Evolutionary conservation across 2,797 vertebrate species (phyloP).

Genomic region (Pseudochaenichthys georgianus): DNA sequence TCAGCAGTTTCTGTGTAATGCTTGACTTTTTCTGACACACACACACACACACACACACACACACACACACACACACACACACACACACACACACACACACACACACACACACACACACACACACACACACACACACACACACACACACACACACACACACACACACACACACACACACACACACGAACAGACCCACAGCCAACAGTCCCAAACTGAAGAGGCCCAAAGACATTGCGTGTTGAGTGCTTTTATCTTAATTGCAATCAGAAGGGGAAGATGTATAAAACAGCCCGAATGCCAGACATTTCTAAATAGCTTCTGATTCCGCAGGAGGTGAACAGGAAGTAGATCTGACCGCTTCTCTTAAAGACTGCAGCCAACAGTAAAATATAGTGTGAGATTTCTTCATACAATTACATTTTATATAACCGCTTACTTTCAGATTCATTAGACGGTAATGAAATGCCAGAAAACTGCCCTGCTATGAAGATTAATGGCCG

Average conservation of each 20-base stretch:
- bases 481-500: background rate
- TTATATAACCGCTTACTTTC: constrained; percentile 1
- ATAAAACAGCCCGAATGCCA: constrained; percentile 53
- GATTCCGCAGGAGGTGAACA: constrained; percentile 24
- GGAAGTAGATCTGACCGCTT: constrained; percentile 41
- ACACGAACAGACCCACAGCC: constrained; percentile 36
- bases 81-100: background rate
- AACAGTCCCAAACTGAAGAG: constrained; percentile 49
- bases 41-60: background rate
- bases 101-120: constrained; percentile 17
- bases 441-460: background rate
- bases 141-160: no score
- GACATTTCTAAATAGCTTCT: constrained; percentile 56
- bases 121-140: no score
- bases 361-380: constrained; percentile 22
- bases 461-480: background rate
- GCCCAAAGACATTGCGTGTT: constrained; percentile 54
- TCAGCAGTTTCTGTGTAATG: constrained; percentile 61
- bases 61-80: constrained; percentile 17
- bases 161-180: background rate
- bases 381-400: constrained; percentile 12
- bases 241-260: constrained; percentile 90
- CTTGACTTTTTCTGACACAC: constrained; percentile 35
- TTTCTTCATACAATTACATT: background rate
- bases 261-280: constrained; percentile 84